Evolutionary conservation across 2,888 invertebrate genomes (phyloP), one percentile per base, ranked within the genome.

Genomic region (Hesperia comma): DNA sequence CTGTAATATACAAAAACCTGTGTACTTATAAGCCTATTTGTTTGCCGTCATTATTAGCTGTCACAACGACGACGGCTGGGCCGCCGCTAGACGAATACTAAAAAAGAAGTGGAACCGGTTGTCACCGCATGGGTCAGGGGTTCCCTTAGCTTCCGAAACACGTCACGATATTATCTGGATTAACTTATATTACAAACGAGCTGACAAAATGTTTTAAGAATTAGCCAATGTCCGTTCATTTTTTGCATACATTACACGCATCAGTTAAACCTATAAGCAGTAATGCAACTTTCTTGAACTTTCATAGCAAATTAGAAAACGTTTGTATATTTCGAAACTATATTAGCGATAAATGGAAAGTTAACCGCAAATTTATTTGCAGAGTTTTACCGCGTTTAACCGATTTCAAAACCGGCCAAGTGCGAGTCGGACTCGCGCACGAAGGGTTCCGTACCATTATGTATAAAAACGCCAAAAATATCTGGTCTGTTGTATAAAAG

Each of bases 1-100:
- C 46, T 17, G 6, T 46, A 46, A 17, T 40, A 56, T 56, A 40
- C 14, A 19, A 56, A 56, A 33, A 56, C 40, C 56, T 74, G 74
- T 74, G 73, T 71, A 68, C 74, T 72, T 75, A 82, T 76, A 57
- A 57, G 57, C 41, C 63, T 78, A 84, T 85, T 83, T 81, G 79
- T 84, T 77, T 76, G 70, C 73, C 75, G 76, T 81, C 80, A 78
- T 77, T 78, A 80, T 70, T 69, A 67, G 78, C 83, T 87, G 85
- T 85, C 84, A 82, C 75, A 76, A 37, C 37, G 37, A 8, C 17
- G 43, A 61, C 75, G 77, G 76, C 76, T 60, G 68, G 58, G 68
- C 70, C 70, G 67, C 68, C 67, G 70, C 67, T 67, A 74, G 71
- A 72, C 74, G 74, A 71, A 70, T 67, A 68, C 68, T 61, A 72